Conservation (phyloP, 2,888 invertebrate species). For the Lingula anatina region DNA sequence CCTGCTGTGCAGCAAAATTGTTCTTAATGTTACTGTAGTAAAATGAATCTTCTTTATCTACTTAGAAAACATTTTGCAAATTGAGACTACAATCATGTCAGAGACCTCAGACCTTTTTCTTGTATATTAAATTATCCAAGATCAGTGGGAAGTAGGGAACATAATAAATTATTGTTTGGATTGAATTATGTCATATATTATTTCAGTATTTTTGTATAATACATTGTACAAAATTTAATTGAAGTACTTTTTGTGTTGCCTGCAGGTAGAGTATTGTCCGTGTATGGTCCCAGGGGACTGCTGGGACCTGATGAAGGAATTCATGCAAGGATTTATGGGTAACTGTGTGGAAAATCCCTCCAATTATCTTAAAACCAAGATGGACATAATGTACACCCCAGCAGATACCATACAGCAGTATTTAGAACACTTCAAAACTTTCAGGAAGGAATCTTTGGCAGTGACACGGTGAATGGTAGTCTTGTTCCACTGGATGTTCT, state of each 20-base stretch:
- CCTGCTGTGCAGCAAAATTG: not conserved
- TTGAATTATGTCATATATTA: too few species aligned
- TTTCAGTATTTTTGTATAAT: too few species aligned
- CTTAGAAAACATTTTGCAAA: not conserved
- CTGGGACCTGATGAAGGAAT: constrained; percentile 87
- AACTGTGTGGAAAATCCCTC: constrained; percentile 61
- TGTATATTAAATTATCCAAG: not conserved
- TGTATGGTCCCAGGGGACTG: constrained; percentile 83
- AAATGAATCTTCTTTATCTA: not conserved
- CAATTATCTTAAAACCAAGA: constrained; percentile 69
- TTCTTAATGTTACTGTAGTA: not conserved
- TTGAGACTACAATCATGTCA: not conserved
- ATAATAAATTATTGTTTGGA: too few species aligned
- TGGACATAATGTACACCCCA: constrained; percentile 82
- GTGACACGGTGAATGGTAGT: too few species aligned
- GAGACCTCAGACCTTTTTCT: not conserved
- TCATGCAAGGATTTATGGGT: constrained; percentile 84
- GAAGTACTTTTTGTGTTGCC: constrained; percentile 60
- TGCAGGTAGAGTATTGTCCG: constrained; percentile 82
- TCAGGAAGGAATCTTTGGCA: constrained; percentile 63
- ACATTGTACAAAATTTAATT: constrained; percentile 76
- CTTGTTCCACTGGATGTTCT: too few species aligned
- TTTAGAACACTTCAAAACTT: constrained; percentile 85
- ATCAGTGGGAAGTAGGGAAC: too few species aligned
- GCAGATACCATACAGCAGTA: constrained; percentile 92